Conservation (phyloP, 2,888 invertebrate genomes). For the Tenthredo amoena region DNA sequence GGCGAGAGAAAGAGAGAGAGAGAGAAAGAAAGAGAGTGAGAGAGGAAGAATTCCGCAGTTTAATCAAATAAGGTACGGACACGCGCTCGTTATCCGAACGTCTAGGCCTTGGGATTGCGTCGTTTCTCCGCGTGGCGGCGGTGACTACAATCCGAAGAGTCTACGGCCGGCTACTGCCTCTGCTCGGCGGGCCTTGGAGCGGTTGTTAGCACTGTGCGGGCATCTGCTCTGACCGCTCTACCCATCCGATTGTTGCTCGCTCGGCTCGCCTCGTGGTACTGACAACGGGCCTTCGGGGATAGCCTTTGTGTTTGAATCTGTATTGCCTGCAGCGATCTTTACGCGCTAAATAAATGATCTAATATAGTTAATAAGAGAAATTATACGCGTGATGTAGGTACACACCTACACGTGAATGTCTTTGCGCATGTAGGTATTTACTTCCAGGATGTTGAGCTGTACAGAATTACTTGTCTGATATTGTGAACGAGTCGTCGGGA, state of each 20-base stretch:
- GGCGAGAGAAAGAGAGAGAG: neutral
- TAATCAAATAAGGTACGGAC: conserved; percentile 50
- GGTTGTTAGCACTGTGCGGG: conserved; percentile 44
- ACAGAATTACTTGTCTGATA: neutral
- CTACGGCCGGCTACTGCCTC: conserved; percentile 23
- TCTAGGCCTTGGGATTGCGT: conserved; percentile 46
- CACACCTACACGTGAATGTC: neutral
- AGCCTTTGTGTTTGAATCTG: conserved; percentile 23
- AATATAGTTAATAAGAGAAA: conserved; percentile 8
- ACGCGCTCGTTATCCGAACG: conserved; percentile 47
- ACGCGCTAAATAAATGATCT: neutral
- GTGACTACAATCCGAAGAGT: conserved; percentile 23
- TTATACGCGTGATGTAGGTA: neutral
- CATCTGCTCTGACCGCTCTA: conserved; percentile 28
- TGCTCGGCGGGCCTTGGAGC: conserved; percentile 38
- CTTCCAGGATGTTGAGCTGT: conserved; percentile 15
- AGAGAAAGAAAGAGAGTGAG: neutral
- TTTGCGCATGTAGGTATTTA: neutral
- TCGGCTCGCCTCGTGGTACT: neutral
- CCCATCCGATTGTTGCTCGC: conserved; percentile 42
- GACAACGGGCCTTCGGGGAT: neutral
- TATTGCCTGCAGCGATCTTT: neutral
- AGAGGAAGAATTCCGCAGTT: conserved; percentile 39
- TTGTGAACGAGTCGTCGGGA: neutral
- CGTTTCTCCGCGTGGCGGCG: conserved; percentile 48